Conservation (phyloP, 1,140 invertebrate species). For the Muscidifurax raptorellus region DNA sequence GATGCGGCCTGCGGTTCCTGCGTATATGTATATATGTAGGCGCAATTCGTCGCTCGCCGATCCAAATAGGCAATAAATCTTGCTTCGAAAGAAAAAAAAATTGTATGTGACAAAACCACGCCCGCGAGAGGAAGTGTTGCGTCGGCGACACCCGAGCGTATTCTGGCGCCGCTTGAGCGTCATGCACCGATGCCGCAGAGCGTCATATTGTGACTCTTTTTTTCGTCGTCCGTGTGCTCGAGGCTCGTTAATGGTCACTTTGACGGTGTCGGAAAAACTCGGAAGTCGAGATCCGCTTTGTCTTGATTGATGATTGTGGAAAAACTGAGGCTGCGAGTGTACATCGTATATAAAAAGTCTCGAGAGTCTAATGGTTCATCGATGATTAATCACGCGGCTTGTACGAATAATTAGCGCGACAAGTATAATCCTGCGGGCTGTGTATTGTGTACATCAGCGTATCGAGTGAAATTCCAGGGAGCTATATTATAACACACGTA, state of each 20-base stretch:
- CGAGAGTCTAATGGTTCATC: neutral
- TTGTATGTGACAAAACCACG: constrained; percentile 7
- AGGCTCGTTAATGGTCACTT: constrained; percentile 27
- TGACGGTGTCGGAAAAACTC: neutral
- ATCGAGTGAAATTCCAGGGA: neutral
- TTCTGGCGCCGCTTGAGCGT: constrained; percentile 7
- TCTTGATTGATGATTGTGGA: constrained; percentile 45
- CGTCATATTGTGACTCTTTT: neutral
- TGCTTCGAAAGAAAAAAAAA: constrained; percentile 19
- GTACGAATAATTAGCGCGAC: neutral
- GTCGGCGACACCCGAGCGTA: constrained; percentile 8
- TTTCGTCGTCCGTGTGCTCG: neutral
- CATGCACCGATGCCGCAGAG: neutral
- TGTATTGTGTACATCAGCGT: no score
- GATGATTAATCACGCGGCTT: neutral
- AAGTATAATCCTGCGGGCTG: no score
- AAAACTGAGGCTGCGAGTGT: neutral
- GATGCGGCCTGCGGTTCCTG: neutral
- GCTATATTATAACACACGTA: no score
- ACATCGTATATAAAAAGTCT: neutral
- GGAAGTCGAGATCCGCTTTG: constrained; percentile 18
- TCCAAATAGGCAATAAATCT: constrained; percentile 51
- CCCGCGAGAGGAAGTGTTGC: constrained; percentile 37
- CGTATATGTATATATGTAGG: neutral
- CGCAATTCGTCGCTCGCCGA: constrained; percentile 34